Evolutionary conservation across 2,888 invertebrate species (phyloP).

Genomic region (Cephus rjabovi): DNA sequence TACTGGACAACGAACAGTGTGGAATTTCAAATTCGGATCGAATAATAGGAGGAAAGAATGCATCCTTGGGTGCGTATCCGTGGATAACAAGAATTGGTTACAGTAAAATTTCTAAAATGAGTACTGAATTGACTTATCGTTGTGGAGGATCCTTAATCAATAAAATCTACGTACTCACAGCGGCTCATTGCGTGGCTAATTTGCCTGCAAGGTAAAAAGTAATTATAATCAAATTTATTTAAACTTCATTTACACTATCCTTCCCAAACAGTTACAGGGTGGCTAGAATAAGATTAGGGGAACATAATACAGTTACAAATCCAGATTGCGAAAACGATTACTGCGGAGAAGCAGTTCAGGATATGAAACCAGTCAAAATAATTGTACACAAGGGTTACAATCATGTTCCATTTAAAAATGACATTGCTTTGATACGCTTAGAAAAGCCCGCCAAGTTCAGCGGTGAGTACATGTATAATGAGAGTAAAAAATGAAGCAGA

Average conservation of each 20-base stretch:
- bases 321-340: conserved; percentile 51
- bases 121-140: conserved; percentile 37
- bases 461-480: conserved; percentile 40
- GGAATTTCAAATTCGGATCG: conserved; percentile 71
- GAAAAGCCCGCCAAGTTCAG: conserved; percentile 47
- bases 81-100: conserved; percentile 75
- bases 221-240: background rate
- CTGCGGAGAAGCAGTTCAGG: conserved; percentile 57
- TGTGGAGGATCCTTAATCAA: conserved; percentile 66
- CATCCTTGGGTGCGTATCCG: conserved; percentile 73
- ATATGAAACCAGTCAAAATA: conserved; percentile 50
- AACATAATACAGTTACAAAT: conserved; percentile 52
- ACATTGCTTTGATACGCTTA: conserved; percentile 63
- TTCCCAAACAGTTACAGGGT: conserved; percentile 34
- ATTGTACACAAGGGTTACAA: conserved; percentile 52
- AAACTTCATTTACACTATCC: background rate
- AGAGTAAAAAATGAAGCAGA: background rate
- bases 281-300: conserved; percentile 53
- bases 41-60: conserved; percentile 74
- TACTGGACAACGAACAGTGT: conserved; percentile 69
- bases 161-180: conserved; percentile 62
- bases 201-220: conserved; percentile 36
- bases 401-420: conserved; percentile 51
- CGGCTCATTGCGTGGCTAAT: conserved; percentile 63
- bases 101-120: conserved; percentile 42